phyloP scores from a whole-genome alignment of 2,888 invertebrate genomes.

The Dryobotodes eremita region DNA sequence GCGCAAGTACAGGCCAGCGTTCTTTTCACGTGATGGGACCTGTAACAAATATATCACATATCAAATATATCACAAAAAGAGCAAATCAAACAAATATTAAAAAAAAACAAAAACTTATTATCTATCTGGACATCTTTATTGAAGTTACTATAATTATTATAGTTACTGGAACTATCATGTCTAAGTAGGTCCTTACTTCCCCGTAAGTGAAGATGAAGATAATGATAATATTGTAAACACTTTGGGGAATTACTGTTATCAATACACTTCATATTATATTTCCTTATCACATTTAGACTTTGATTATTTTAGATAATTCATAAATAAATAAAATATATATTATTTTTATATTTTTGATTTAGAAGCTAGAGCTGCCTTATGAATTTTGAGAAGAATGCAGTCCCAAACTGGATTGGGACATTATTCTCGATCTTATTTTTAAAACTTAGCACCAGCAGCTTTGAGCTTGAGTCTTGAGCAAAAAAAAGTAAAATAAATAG shows the following conservation, averaged over 20 bases:
- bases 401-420: too few species aligned
- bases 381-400: background rate
- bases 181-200: constrained; percentile 18
- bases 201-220: constrained; percentile 7
- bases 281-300: constrained; percentile 20
- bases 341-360: background rate
- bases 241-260: constrained; percentile 52
- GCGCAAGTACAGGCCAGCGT: too few species aligned
- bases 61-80: too few species aligned
- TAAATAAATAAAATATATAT: background rate
- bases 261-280: background rate
- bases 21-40: too few species aligned
- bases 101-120: too few species aligned
- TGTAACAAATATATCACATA: too few species aligned
- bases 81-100: too few species aligned
- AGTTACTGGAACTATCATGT: constrained; percentile 21
- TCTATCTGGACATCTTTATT: background rate
- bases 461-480: background rate
- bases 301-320: constrained; percentile 2
- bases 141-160: background rate
- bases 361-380: background rate
- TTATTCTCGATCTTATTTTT: too few species aligned
- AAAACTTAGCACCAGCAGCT: too few species aligned
- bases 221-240: constrained; percentile 18
- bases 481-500: background rate